These are phyloP conservation scores for Australoheros facetus DNA, from an alignment of 2,797 vertebrate species.

Conservation along the genomic window DNA sequence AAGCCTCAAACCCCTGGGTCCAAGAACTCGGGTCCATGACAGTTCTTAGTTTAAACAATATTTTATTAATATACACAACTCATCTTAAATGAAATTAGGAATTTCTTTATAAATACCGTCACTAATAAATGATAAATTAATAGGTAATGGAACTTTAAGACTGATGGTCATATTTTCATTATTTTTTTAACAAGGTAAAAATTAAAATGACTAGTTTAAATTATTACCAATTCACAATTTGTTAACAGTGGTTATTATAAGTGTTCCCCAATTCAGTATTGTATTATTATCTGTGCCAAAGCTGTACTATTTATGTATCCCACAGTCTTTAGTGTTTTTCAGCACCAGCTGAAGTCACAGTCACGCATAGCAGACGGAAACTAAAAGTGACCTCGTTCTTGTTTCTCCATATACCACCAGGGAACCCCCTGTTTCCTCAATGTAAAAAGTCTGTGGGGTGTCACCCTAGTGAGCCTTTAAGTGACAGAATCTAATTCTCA, in stretches of 20 bases:
- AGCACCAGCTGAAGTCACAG: constrained; percentile 27
- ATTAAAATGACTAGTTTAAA: background rate
- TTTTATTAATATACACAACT: no score
- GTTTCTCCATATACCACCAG: constrained; percentile 43
- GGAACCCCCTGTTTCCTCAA: constrained; percentile 30
- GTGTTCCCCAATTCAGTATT: background rate
- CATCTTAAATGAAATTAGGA: no score
- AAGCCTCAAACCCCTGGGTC: background rate
- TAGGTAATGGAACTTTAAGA: no score
- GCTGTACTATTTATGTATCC: constrained; percentile 11
- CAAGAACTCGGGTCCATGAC: no score
- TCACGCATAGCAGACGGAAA: constrained; percentile 35
- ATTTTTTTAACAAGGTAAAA: background rate
- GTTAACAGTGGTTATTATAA: background rate
- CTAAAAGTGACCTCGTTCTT: constrained; percentile 63
- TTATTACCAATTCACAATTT: background rate
- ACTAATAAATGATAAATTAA: no score
- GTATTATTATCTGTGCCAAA: background rate
- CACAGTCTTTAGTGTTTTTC: constrained; percentile 29
- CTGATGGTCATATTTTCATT: background rate
- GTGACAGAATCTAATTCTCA: constrained; percentile 75
- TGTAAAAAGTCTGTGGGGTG: constrained; percentile 47
- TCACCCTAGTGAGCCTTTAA: constrained; percentile 52
- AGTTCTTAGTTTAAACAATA: no score
- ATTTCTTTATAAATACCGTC: no score